Evolutionary conservation across 2,888 invertebrate genomes (phyloP), one percentile per base, ranked within the genome.

Genomic region (Agrotis exclamationis): DNA sequence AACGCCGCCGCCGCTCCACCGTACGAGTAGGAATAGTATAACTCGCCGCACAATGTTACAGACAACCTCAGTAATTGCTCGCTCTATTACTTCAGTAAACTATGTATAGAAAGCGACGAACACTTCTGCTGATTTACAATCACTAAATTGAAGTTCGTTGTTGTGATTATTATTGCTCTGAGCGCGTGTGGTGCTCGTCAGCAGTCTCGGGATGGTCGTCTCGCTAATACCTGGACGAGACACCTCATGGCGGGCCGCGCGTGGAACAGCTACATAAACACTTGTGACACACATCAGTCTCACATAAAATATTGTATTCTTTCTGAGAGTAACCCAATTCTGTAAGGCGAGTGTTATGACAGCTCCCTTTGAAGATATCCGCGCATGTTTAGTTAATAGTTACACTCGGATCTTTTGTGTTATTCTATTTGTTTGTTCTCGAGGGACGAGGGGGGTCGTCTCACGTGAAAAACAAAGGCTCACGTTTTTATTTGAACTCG

Each of bases 401-500:
- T 62, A 51, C 59, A 45, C 62, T 54, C 16, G 57, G 33, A 82
- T 67, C 70, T 80, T 57, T 60, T 65, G 62, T 82, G 67, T 79
- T 74, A 68, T 79, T 70, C 65, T 62, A 56, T 68, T 63, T 68
- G 63, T 47, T 50, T 39, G 28, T 22, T 13, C 13, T 1, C 14
- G 24, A 13, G 0, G 18, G n/a, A 18, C 1, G 47, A n/a, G 7
- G 47, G 14, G 1, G 20, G 45, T 48, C 9, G 65, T 73, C 71
- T 59, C 83, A 70, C 51, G 63, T 74, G 70, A 85, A 87, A 86
- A 87, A 89, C 88, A 88, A 90, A 87, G 84, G 85, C 82, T 83
- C 86, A 58, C 54, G 85, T 82, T 87, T 88, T 89, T 89, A 91
- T 91, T 89, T 88, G 87, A 87, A 87, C 79, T 86, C 86, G 81